Evolutionary conservation across 2,797 vertebrate species (phyloP).

Genomic region (Todus mexicanus): DNA sequence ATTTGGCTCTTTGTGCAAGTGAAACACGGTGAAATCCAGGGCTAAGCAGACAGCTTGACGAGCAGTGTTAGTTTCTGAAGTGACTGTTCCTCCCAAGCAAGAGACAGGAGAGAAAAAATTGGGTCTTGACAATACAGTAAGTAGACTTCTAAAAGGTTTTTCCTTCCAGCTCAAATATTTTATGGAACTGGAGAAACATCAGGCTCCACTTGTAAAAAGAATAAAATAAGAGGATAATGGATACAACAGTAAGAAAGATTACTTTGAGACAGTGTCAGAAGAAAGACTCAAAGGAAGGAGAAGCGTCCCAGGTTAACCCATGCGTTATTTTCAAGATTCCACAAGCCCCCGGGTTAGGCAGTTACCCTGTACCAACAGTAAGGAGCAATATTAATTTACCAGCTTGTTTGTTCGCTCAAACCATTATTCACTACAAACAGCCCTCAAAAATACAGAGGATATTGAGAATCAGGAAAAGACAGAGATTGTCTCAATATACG

Average conservation of each 20-base stretch:
- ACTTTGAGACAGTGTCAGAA: constrained; percentile 8
- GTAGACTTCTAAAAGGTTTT: constrained; percentile 37
- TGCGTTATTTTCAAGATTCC: background rate
- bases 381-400: background rate
- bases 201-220: constrained; percentile 10
- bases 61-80: constrained; percentile 3
- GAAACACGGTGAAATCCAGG: constrained; percentile 4
- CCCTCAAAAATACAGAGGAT: background rate
- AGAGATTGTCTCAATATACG: background rate
- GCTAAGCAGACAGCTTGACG: constrained; percentile 2
- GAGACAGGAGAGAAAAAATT: background rate
- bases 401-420: background rate
- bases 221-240: constrained; percentile 5
- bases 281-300: background rate
- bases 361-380: background rate
- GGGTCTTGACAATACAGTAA: background rate
- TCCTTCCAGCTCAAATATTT: constrained; percentile 44
- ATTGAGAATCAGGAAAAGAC: background rate
- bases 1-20: background rate
- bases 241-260: constrained; percentile 8
- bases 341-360: background rate
- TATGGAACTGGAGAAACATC: constrained; percentile 15
- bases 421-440: background rate
- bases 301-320: background rate
- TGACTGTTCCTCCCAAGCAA: constrained; percentile 3